Evolutionary conservation across 2,888 invertebrate species (phyloP), one percentile per base, ranked within the genome.

Genomic region (Phlogophora meticulosa): DNA sequence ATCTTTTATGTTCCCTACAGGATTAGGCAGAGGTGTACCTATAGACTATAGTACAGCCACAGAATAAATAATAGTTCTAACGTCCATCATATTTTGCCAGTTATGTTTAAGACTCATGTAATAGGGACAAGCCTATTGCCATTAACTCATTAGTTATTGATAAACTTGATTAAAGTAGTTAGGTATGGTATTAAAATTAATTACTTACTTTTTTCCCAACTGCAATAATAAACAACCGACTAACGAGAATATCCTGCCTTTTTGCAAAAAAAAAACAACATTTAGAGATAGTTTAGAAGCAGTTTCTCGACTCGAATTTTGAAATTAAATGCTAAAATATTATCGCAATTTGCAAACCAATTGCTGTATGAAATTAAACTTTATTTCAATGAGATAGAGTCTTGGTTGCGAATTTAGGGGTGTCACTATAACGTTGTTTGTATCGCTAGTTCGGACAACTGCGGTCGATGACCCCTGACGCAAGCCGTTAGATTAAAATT

Each of bases 401-500:
- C 78, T 72, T 32, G 70, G 49, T 73, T 56, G 49, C 73, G 61
- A 74, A 78, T 78, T 74, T 78, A 72, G 78, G 74, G 76, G 73
- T 81, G 76, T 82, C 81, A 76, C 78, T 82, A 75, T 82, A 82
- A 78, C 78, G 83, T 83, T 82, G 90, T 84, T 82, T 68, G 86
- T 85, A 80, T 85, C 82, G 85, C 84, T 86, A 85, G 90, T 90
- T 91, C 92, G 93, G 92, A 89, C 92, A 91, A 86, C 84, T 72
- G 84, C 88, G 93, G 92, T 87, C 90, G 83, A 91, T 92, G 88
- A 93, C 87, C 93, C 88, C 83, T 91, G 91, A 90, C 90, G 88
- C 85, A 85, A 86, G 88, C 91, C 89, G 91, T 92, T 92, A 92
- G 91, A 93, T 92, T 91, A 92, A 92, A 93, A 93, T 93, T 93